phyloP scores from a whole-genome alignment of 2,113 vertebrate species.

The Myrmophylax atrothorax region DNA sequence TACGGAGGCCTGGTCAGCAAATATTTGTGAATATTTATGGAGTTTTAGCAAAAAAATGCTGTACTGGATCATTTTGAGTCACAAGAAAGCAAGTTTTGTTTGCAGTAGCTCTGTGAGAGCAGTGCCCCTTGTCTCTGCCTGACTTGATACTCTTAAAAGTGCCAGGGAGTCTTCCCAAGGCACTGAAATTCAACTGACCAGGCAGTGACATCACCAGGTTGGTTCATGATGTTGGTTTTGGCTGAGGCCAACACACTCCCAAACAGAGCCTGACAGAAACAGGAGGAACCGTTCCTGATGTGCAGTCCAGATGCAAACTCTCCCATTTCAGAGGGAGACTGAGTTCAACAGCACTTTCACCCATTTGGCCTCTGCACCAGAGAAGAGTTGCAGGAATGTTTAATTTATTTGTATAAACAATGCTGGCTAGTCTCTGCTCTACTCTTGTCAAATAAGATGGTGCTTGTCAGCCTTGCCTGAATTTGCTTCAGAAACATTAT shows the following conservation, averaged over 20 bases:
- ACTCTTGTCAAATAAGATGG: conserved; percentile 3
- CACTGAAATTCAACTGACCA: neutral
- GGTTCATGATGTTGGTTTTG: neutral
- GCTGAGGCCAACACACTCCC: neutral
- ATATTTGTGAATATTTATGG: conserved; percentile 35
- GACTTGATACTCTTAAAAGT: neutral
- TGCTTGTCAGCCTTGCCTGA: neutral
- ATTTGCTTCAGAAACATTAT: conserved; percentile 15
- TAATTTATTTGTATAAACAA: conserved; percentile 18
- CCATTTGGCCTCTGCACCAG: neutral
- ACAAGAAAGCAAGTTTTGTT: neutral
- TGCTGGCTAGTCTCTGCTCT: neutral
- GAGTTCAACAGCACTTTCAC: neutral
- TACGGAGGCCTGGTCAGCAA: neutral
- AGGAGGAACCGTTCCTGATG: neutral
- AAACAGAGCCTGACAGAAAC: neutral
- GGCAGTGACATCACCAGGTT: neutral
- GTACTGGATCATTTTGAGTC: neutral
- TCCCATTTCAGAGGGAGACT: neutral
- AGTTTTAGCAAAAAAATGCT: neutral
- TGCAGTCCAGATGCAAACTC: neutral
- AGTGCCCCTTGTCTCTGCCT: neutral
- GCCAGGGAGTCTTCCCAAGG: neutral
- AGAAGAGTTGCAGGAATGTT: neutral
- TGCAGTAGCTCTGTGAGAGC: neutral